phyloP scores from a whole-genome alignment of 1,140 invertebrate genomes.

The Hycleus cichorii region DNA sequence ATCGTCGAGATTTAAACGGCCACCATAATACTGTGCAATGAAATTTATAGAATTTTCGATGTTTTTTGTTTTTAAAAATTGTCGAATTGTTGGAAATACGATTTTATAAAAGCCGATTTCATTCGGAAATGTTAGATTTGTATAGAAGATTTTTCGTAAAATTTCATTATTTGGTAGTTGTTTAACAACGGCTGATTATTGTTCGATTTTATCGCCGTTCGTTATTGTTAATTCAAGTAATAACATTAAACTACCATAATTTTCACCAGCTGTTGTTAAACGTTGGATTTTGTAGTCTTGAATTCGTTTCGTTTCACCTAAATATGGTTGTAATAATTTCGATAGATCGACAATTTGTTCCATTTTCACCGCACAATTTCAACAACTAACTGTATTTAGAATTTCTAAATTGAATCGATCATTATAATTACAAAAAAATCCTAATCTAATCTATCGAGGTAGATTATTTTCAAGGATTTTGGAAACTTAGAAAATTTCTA shows the following conservation, averaged over 20 bases:
- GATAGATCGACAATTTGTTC: constrained; percentile 1
- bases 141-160: constrained; percentile 38
- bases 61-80: constrained; percentile 26
- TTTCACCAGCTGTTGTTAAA: constrained; percentile 50
- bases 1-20: constrained; percentile 28
- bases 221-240: constrained; percentile 30
- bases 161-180: constrained; percentile 38
- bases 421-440: no score
- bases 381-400: no score
- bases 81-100: constrained; percentile 25
- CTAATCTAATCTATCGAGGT: no score
- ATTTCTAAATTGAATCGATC: background rate
- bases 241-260: constrained; percentile 52
- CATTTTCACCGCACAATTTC: no score
- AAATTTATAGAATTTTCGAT: constrained; percentile 14
- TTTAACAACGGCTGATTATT: constrained; percentile 42
- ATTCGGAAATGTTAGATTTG: constrained; percentile 41
- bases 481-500: no score
- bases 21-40: constrained; percentile 29
- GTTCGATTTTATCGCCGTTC: constrained; percentile 21
- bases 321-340: background rate
- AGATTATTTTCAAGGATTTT: no score
- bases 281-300: background rate
- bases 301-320: background rate
- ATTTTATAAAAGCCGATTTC: constrained; percentile 32